Base-by-base conservation (phyloP, 2,888 invertebrate genomes). In the Eristalis pertinax region DNA sequence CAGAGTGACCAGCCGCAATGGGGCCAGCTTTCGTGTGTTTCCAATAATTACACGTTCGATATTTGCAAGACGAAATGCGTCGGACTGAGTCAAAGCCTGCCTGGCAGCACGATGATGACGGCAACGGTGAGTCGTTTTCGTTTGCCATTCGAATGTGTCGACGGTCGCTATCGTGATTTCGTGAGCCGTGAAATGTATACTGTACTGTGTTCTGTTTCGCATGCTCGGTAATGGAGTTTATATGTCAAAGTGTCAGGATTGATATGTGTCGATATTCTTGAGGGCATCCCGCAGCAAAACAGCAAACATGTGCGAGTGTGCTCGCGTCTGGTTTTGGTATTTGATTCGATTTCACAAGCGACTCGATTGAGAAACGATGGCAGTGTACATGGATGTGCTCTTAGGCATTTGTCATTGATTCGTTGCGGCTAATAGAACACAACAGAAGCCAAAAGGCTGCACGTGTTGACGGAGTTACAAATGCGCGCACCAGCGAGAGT, bases 161-260 rank as follows among this genome's bases (percentile, higher is more conserved):
- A n/a, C n/a, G n/a, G 29, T 22, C 2, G 19, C 11, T 68, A 41
- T 68, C 68, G 43, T 62, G 62, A 68, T 35, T 43, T 76, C 68
- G 32, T 76, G 76, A 29, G 43, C 67, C 41, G 67, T 67, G 22
- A 68, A 76, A 68, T 68, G 32, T 73, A 24, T 10, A 13, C 4
- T 58, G 22, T 58, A 1, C 4, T 19, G 32, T 63, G n/a, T 5
- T 32, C 19, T 5, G 1, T 4, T 50, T 50, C 19, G 50, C 50
- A 50, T 50, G 7, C 19, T 0, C 19, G 19, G 15, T n/a, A 63
- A 29, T 63, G 26, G 19, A 10, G 26, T 76, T 76, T 76, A 68
- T 75, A 41, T 75, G 75, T 75, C 67, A 67, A 60, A 43, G 60
- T 76, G 68, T 68, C 68, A 60, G 64, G 76, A 43, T 62, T 76